Conservation (phyloP, 2,113 vertebrate species). For the Hemichromis elongatus region DNA sequence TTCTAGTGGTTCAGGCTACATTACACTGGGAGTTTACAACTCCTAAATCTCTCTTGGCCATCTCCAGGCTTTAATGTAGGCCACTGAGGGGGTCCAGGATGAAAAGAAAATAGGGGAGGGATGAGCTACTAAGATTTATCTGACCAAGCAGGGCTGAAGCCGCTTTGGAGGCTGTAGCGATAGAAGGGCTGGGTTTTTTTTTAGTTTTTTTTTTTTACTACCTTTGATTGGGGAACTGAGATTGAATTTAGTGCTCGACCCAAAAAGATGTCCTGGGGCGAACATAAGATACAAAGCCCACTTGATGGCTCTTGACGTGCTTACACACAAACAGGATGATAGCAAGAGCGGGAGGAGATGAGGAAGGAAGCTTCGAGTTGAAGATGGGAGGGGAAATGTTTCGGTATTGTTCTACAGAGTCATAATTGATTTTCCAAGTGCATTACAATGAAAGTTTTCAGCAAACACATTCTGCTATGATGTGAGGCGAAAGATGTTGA, state of each 20-base stretch:
- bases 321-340: constrained; percentile 40
- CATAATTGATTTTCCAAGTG: constrained; percentile 71
- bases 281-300: constrained; percentile 57
- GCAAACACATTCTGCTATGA: constrained; percentile 41
- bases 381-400: constrained; percentile 39
- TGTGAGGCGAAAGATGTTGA: constrained; percentile 41
- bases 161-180: constrained; percentile 26
- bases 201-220: constrained; percentile 44
- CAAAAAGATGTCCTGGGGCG: constrained; percentile 56
- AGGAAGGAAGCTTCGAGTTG: constrained; percentile 15
- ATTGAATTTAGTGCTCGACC: constrained; percentile 62
- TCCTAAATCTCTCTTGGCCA: constrained; percentile 68
- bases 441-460: constrained; percentile 55
- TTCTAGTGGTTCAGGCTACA: constrained; percentile 53
- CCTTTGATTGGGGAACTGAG: constrained; percentile 61
- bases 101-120: constrained; percentile 63
- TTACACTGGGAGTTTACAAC: constrained; percentile 70
- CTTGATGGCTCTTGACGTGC: constrained; percentile 42
- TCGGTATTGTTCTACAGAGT: constrained; percentile 49
- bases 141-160: constrained; percentile 41
- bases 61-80: constrained; percentile 69
- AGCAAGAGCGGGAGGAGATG: background rate
- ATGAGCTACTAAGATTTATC: constrained; percentile 68
- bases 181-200: background rate
- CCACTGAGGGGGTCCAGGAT: constrained; percentile 60